phyloP scores from a whole-genome alignment of 2,888 invertebrate genomes.

The Thera obeliscata region DNA sequence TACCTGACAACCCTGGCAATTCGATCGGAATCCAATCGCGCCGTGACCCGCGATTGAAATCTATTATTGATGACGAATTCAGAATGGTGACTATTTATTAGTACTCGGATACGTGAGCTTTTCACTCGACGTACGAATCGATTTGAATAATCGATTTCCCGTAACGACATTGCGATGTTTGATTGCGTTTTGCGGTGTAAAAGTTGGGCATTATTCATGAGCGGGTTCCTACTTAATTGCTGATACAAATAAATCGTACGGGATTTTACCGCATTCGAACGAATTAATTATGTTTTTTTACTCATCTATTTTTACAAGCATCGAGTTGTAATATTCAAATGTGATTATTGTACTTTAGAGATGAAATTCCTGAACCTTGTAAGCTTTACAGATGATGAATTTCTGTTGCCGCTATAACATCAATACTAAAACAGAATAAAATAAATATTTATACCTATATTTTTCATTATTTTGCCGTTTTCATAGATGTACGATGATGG shows the following conservation, averaged over 20 bases:
- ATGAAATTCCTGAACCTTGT: constrained; percentile 26
- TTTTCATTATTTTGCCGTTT: too few relatives aligned
- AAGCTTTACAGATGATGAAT: background rate
- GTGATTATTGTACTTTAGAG: constrained; percentile 28
- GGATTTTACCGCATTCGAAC: constrained; percentile 43
- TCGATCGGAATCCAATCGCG: constrained; percentile 55
- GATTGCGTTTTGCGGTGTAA: constrained; percentile 35
- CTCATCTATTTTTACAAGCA: constrained; percentile 22
- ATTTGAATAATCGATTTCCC: constrained; percentile 48
- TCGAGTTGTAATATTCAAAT: constrained; percentile 12
- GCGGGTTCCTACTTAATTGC: constrained; percentile 5
- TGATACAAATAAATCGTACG: background rate
- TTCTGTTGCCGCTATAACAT: too few relatives aligned
- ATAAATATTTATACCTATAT: too few relatives aligned
- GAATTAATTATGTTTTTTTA: constrained; percentile 36
- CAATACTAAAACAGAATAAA: too few relatives aligned
- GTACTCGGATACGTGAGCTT: constrained; percentile 55
- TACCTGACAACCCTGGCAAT: constrained; percentile 2
- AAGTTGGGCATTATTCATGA: constrained; percentile 34
- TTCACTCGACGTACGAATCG: constrained; percentile 46
- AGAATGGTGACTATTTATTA: constrained; percentile 66
- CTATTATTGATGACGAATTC: constrained; percentile 65
- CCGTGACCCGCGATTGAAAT: constrained; percentile 57
- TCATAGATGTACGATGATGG: too few relatives aligned
- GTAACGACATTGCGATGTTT: constrained; percentile 34